A percentile compares a stretch with the other conserved stretches of the same genome.
Evolutionary conservation across 23 tunicate genomes (phyloP).

Genomic region (Trididemnum clinides): DNA sequence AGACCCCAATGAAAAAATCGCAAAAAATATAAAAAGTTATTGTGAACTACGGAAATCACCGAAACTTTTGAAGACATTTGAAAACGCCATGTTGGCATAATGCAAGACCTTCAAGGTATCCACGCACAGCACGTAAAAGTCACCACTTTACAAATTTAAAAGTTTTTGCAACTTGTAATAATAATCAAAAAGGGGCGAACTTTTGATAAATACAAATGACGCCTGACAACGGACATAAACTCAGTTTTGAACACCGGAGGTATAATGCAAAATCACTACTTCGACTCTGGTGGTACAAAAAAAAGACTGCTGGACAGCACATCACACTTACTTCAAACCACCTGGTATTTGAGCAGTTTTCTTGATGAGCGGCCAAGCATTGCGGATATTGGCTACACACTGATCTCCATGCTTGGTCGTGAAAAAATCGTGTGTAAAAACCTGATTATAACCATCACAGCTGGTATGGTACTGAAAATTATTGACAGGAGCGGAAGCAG

Average conservation of each 20-base stretch:
- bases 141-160: too few species aligned
- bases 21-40: not conserved
- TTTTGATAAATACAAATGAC: too few species aligned
- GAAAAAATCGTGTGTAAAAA: slow-evolving; percentile 64
- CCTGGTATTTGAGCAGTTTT: slow-evolving; percentile 40
- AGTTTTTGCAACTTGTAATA: too few species aligned
- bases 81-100: too few species aligned
- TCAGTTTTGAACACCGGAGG: too few species aligned
- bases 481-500: slow-evolving; percentile 83
- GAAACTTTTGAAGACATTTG: too few species aligned
- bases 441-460: slow-evolving; percentile 54
- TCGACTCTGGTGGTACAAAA: too few species aligned
- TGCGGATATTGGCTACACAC: slow-evolving; percentile 67
- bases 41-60: not conserved
- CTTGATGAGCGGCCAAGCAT: slow-evolving; percentile 66
- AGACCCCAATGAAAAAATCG: not conserved
- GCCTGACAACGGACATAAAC: too few species aligned
- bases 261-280: too few species aligned
- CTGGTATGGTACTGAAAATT: slow-evolving; percentile 50
- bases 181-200: too few species aligned
- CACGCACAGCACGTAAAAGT: too few species aligned
- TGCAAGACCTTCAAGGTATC: too few species aligned
- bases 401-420: slow-evolving; percentile 25
- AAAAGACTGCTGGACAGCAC: not conserved
- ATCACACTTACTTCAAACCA: slow-evolving; percentile 40